Evolutionary conservation across 2,888 invertebrate genomes (phyloP).

Genomic region (Drosophila trichaetosa): DNA sequence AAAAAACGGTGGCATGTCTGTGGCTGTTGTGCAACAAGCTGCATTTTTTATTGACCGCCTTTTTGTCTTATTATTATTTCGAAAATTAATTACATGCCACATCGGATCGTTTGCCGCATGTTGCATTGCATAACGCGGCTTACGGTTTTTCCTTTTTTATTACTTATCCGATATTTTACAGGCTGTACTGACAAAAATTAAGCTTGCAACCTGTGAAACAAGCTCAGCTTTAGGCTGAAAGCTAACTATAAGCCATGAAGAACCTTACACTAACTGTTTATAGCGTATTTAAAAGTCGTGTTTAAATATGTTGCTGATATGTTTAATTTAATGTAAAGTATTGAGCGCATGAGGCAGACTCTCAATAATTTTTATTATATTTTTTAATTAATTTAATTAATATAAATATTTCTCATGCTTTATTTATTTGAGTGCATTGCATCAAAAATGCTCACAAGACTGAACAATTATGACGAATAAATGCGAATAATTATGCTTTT

Average conservation of each 20-base stretch:
- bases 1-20: conserved; percentile 5
- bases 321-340: conserved; percentile 49
- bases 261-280: not conserved
- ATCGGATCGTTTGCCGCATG: conserved; percentile 30
- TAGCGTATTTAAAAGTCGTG: not conserved
- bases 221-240: not conserved
- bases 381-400: conserved; percentile 29
- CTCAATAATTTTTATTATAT: not conserved
- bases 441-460: conserved; percentile 10
- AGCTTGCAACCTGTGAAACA: not conserved
- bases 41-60: conserved; percentile 59
- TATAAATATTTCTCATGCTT: conserved; percentile 51
- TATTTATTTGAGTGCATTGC: conserved; percentile 14
- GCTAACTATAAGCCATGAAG: not conserved
- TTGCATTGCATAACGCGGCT: not conserved
- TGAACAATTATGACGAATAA: conserved; percentile 34
- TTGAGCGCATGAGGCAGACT: conserved; percentile 8
- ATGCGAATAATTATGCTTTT: conserved; percentile 35
- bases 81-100: conserved; percentile 76
- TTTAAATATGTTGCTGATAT: not conserved
- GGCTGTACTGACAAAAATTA: not conserved
- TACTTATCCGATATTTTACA: not conserved
- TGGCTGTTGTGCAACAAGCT: conserved; percentile 14
- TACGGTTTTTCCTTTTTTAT: not conserved
- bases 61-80: conserved; percentile 70